A percentile compares a stretch with the other conserved stretches of the same genome.
Evolutionary conservation across 2,797 vertebrate species (phyloP).

Genomic region (Myoxocephalus aenaeus): DNA sequence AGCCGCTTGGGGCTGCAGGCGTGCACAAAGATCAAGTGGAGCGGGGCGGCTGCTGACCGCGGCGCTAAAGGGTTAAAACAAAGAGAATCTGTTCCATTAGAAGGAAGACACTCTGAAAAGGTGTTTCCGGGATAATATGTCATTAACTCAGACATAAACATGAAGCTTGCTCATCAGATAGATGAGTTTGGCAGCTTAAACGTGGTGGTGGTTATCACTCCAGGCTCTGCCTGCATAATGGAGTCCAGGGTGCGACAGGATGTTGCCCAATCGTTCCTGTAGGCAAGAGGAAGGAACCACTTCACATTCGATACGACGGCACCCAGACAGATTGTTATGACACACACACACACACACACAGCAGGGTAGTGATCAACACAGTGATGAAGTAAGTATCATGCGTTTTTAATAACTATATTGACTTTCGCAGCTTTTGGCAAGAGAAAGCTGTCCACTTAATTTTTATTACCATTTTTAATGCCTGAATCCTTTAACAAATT

Average conservation of each 20-base stretch:
- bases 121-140: not conserved
- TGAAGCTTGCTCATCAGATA: conserved; percentile 3
- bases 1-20: not conserved
- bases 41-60: not conserved
- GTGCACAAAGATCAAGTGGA: not conserved
- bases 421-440: too few species aligned
- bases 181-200: not conserved
- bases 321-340: not conserved
- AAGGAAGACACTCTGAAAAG: not conserved
- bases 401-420: too few species aligned
- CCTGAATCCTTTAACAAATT: too few species aligned
- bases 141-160: not conserved
- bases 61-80: not conserved
- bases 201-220: not conserved
- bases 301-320: conserved; percentile 48
- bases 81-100: not conserved
- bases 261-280: conserved; percentile 50
- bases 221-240: conserved; percentile 12
- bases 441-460: too few species aligned
- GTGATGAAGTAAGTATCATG: too few species aligned
- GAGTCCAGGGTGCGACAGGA: conserved; percentile 60
- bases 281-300: conserved; percentile 53
- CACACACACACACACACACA: not conserved
- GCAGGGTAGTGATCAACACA: not conserved
- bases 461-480: too few species aligned